Evolutionary conservation across 1,140 invertebrate species (phyloP).

Genomic region (Yoshiicerus persimilis): DNA sequence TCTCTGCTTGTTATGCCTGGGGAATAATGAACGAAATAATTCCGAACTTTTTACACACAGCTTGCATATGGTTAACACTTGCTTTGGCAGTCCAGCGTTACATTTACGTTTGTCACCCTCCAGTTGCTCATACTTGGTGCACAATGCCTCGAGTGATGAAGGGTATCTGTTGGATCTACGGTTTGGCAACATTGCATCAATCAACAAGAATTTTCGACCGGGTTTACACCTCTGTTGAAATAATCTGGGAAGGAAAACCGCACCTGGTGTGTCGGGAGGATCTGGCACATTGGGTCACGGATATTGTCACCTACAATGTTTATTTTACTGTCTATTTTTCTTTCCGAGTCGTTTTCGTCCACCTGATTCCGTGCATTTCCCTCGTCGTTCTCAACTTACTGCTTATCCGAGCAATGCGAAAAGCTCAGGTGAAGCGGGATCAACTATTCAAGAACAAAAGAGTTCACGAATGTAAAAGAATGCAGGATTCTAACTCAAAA

Average conservation of each 20-base stretch:
- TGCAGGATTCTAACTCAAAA: slow-evolving; percentile 85
- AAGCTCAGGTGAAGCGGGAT: slow-evolving; percentile 76
- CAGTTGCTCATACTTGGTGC: slow-evolving; percentile 79
- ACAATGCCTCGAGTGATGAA: slow-evolving; percentile 79
- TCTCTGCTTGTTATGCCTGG: slow-evolving; percentile 74
- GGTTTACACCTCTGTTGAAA: slow-evolving; percentile 58
- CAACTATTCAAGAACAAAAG: slow-evolving; percentile 76
- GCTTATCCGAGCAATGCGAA: slow-evolving; percentile 78
- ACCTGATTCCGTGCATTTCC: slow-evolving; percentile 82
- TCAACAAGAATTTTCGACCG: slow-evolving; percentile 74
- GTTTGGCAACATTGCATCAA: slow-evolving; percentile 76
- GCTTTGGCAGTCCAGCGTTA: slow-evolving; percentile 84
- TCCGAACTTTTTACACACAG: slow-evolving; percentile 86
- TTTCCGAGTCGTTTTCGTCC: slow-evolving; percentile 87
- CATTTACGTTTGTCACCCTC: slow-evolving; percentile 87
- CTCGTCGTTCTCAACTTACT: slow-evolving; percentile 86
- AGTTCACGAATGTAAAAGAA: slow-evolving; percentile 78
- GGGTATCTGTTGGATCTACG: slow-evolving; percentile 71
- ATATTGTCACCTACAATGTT: slow-evolving; percentile 64
- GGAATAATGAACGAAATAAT: slow-evolving; percentile 71
- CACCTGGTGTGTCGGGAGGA: slow-evolving; percentile 54
- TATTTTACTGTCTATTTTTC: slow-evolving; percentile 81
- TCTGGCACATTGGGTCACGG: slow-evolving; percentile 67
- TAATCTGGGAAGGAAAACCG: slow-evolving; percentile 64
- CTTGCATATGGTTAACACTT: slow-evolving; percentile 86